phyloP scores from a whole-genome alignment of 2,888 invertebrate species.

The Eristalis tenax region DNA sequence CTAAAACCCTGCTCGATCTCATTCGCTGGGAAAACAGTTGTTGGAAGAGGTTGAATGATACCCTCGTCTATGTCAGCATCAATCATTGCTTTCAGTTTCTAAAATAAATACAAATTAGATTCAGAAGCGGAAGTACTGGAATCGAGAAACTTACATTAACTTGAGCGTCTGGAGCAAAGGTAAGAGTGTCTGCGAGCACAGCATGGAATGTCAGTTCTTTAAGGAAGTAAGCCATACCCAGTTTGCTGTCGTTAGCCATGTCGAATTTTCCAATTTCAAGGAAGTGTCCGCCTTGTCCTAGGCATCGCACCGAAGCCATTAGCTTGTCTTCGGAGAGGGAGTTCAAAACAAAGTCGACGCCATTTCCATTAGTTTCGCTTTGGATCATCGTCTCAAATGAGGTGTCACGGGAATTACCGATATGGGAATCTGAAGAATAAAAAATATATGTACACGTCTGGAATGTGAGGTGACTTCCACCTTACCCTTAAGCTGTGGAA shows the following conservation, averaged over 20 bases:
- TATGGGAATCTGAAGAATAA: slow-evolving; percentile 82
- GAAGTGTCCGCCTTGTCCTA: slow-evolving; percentile 86
- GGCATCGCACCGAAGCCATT: slow-evolving; percentile 85
- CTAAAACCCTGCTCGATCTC: slow-evolving; percentile 89
- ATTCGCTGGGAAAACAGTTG: slow-evolving; percentile 85
- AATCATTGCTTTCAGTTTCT: slow-evolving; percentile 83
- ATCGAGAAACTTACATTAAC: slow-evolving; percentile 73
- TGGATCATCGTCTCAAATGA: slow-evolving; percentile 94
- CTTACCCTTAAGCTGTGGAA: slow-evolving; percentile 83
- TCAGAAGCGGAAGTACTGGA: not conserved
- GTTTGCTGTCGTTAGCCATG: slow-evolving; percentile 85
- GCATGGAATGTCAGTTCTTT: slow-evolving; percentile 90
- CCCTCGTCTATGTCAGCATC: slow-evolving; percentile 85
- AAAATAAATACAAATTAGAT: not conserved
- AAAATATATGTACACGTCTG: not conserved
- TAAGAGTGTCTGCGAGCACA: slow-evolving; percentile 88
- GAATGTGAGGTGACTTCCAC: not conserved
- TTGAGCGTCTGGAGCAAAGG: slow-evolving; percentile 82
- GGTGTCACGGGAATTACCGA: slow-evolving; percentile 93
- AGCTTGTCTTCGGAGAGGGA: slow-evolving; percentile 96
- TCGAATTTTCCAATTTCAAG: slow-evolving; percentile 94
- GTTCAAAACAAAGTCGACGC: slow-evolving; percentile 95
- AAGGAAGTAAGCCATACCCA: slow-evolving; percentile 86
- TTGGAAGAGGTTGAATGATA: slow-evolving; percentile 86
- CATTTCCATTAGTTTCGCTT: slow-evolving; percentile 89